A percentile compares a stretch with the other conserved stretches of the same genome.
These are phyloP conservation scores for Macrosoma leucophasiata DNA, from an alignment of 2,888 invertebrate species.

Conservation along the genomic window DNA sequence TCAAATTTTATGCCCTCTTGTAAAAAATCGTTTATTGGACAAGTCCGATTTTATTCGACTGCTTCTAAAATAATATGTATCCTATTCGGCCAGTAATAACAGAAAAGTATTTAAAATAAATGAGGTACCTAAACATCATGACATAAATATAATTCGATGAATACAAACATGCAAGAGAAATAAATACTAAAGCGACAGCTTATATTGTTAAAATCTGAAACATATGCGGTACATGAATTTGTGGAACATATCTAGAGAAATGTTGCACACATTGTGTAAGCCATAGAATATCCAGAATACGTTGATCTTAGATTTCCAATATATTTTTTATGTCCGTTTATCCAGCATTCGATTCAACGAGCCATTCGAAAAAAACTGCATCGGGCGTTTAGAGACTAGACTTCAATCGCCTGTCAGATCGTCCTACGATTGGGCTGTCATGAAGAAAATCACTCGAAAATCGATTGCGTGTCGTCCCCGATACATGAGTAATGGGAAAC, in stretches of 20 bases:
- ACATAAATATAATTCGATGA: neutral
- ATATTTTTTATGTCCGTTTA: too few species aligned
- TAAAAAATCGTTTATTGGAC: slow-evolving; percentile 25
- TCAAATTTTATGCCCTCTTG: slow-evolving; percentile 24
- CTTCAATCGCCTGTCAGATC: slow-evolving; percentile 35
- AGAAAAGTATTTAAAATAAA: slow-evolving; percentile 1
- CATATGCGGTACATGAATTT: too few species aligned
- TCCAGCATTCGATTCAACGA: too few species aligned
- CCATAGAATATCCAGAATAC: too few species aligned
- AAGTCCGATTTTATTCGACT: neutral
- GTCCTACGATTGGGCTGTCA: slow-evolving; percentile 56
- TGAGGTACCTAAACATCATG: neutral
- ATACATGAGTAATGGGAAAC: too few species aligned
- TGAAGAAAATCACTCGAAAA: slow-evolving; percentile 56
- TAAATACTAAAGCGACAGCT: neutral
- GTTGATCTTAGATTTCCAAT: too few species aligned
- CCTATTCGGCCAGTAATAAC: neutral
- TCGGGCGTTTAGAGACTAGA: too few species aligned
- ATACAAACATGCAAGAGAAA: slow-evolving; percentile 4
- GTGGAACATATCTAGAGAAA: too few species aligned
- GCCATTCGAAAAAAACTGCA: too few species aligned
- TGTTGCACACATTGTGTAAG: too few species aligned
- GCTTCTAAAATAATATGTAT: slow-evolving; percentile 1
- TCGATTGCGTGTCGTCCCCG: too few species aligned
- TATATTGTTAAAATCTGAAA: slow-evolving; percentile 13